These are phyloP conservation scores for Eremophila alpestris DNA, from an alignment of 2,797 vertebrate genomes.

Conservation along the genomic window DNA sequence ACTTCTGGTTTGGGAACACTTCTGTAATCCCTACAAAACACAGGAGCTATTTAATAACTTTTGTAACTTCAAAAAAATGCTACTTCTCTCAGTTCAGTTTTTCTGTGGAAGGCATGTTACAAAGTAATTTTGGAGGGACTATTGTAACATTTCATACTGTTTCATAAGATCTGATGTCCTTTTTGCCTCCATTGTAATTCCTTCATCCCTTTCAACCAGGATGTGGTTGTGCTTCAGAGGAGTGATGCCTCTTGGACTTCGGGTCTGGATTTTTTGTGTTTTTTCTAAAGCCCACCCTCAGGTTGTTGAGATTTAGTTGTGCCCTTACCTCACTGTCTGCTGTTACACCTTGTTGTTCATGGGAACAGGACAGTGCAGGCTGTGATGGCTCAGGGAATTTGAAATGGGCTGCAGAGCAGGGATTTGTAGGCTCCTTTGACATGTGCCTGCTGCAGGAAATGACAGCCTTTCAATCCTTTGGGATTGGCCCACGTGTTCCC, in stretches of 20 bases:
- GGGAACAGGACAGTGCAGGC: neutral
- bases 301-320: neutral
- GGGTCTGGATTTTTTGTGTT: neutral
- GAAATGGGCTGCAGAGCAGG: neutral
- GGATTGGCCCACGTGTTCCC: neutral
- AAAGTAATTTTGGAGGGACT: neutral
- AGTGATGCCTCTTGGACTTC: neutral
- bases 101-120: neutral
- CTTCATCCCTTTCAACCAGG: neutral
- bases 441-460: neutral
- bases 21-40: neutral
- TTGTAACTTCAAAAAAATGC: neutral
- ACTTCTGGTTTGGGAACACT: neutral
- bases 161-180: neutral
- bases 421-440: neutral
- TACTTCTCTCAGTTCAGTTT: neutral
- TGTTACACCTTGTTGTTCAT: neutral
- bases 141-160: neutral
- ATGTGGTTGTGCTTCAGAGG: neutral
- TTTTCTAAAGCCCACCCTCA: neutral
- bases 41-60: neutral
- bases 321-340: neutral
- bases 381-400: neutral
- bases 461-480: neutral
- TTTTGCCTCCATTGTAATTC: neutral